Conservation (phyloP, 35 echinoderm and acorn worm genomes). For the Diadema setosum region DNA sequence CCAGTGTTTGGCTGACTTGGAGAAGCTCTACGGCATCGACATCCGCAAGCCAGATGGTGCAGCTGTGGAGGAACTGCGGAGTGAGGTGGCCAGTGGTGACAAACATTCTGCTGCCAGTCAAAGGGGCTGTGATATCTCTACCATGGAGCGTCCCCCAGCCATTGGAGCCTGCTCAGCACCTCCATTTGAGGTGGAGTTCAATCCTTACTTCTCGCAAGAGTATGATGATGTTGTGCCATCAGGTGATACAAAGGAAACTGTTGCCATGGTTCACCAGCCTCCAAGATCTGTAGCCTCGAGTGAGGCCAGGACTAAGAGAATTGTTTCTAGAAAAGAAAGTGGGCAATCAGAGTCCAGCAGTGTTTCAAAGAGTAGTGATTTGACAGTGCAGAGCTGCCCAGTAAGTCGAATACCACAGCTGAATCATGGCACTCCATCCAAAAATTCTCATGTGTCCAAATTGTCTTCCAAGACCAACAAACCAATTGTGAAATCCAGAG, state of each 20-base stretch:
- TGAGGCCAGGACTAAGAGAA: background rate
- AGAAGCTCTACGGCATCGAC: constrained; percentile 5
- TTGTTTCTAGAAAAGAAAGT: background rate
- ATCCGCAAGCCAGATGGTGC: constrained; percentile 85
- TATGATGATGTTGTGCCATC: constrained; percentile 64
- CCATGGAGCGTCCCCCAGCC: constrained; percentile 70
- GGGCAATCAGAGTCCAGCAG: constrained; percentile 6
- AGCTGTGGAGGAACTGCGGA: constrained; percentile 50
- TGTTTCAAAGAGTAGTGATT: constrained; percentile 14
- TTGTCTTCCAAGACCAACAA: constrained; percentile 43
- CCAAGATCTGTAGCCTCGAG: background rate
- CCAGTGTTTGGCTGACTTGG: background rate
- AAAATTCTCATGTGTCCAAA: constrained; percentile 19
- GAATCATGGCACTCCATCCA: constrained; percentile 11
- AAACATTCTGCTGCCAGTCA: constrained; percentile 19
- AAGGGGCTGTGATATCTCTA: constrained; percentile 34
- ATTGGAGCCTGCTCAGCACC: constrained; percentile 94
- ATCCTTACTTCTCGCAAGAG: constrained; percentile 92
- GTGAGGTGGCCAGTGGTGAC: background rate
- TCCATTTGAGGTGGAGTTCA: constrained; percentile 91
- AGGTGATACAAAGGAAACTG: background rate
- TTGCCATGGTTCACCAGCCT: constrained; percentile 12
- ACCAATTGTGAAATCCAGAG: background rate
- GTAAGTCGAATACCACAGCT: background rate
- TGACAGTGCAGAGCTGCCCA: constrained; percentile 12